phyloP scores from a whole-genome alignment of 1,140 invertebrate species.

The Musca domestica region DNA sequence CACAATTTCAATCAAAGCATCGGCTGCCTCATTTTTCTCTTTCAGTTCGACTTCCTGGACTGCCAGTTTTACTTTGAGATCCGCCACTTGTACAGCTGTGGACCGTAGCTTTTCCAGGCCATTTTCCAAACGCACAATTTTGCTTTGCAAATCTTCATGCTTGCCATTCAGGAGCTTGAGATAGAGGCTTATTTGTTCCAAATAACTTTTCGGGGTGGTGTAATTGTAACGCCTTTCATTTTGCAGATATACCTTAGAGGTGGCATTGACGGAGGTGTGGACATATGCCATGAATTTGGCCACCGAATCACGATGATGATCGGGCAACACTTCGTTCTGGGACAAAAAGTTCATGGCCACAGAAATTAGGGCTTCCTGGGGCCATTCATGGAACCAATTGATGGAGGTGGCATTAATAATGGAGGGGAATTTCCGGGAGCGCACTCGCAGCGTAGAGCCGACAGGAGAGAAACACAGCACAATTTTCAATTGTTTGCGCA shows the following conservation, averaged over 20 bases:
- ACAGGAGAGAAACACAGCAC: conserved; percentile 94
- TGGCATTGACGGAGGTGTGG: conserved; percentile 89
- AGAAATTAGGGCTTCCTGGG: conserved; percentile 69
- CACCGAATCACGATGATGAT: conserved; percentile 69
- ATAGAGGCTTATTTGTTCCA: conserved; percentile 94
- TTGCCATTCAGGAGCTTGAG: conserved; percentile 82
- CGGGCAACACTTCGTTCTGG: conserved; percentile 74
- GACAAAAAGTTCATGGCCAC: conserved; percentile 87
- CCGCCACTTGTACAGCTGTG: conserved; percentile 86
- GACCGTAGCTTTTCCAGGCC: conserved; percentile 87
- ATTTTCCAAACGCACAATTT: conserved; percentile 86
- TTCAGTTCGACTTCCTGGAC: conserved; percentile 91
- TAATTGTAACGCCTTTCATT: conserved; percentile 94
- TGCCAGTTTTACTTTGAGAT: conserved; percentile 88
- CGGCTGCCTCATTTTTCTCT: conserved; percentile 95
- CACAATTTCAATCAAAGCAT: conserved; percentile 89
- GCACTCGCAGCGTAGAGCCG: conserved; percentile 83
- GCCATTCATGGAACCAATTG: conserved; percentile 99
- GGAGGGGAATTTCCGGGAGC: conserved; percentile 92
- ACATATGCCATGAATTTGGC: conserved; percentile 92
- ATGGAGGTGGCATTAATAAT: conserved; percentile 92
- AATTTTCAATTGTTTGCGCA: conserved; percentile 85
- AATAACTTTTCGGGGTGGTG: conserved; percentile 94
- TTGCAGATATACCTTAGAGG: conserved; percentile 79
- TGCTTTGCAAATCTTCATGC: conserved; percentile 74